phyloP scores from a whole-genome alignment of 2,888 invertebrate genomes.

The Sinhomidia bicolor region DNA sequence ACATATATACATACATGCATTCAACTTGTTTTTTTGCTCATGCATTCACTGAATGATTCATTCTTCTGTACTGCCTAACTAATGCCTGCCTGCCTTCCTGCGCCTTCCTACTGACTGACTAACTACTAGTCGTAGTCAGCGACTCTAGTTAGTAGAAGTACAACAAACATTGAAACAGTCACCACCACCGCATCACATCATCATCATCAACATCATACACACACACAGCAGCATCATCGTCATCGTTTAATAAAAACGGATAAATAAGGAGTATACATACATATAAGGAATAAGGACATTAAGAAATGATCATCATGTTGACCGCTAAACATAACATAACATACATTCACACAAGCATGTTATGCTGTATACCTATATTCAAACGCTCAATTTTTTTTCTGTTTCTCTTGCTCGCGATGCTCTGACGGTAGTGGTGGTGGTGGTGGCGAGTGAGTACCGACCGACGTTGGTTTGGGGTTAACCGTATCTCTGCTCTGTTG shows the following conservation, averaged over 20 bases:
- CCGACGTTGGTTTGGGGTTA: background rate
- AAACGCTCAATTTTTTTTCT: conserved; percentile 6
- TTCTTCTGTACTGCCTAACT: too few species aligned
- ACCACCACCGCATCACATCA: background rate
- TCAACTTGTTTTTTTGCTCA: background rate
- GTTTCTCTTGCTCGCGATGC: too few species aligned
- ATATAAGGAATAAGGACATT: background rate
- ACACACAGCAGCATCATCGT: too few species aligned
- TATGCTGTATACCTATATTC: background rate
- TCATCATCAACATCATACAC: too few species aligned
- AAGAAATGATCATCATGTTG: background rate
- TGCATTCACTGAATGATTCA: conserved; percentile 9
- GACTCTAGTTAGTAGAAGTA: too few species aligned
- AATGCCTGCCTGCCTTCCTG: too few species aligned
- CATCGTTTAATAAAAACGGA: too few species aligned
- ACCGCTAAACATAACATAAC: background rate
- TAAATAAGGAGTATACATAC: background rate
- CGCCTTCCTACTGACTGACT: too few species aligned
- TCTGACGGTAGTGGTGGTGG: background rate
- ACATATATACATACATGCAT: background rate
- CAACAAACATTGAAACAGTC: background rate
- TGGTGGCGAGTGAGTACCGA: too few species aligned
- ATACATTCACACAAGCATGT: background rate
- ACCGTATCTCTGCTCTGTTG: background rate
- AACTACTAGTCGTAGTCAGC: background rate